Base-by-base conservation (phyloP, 2,113 vertebrate species). In the Sakesphorus luctuosus region DNA sequence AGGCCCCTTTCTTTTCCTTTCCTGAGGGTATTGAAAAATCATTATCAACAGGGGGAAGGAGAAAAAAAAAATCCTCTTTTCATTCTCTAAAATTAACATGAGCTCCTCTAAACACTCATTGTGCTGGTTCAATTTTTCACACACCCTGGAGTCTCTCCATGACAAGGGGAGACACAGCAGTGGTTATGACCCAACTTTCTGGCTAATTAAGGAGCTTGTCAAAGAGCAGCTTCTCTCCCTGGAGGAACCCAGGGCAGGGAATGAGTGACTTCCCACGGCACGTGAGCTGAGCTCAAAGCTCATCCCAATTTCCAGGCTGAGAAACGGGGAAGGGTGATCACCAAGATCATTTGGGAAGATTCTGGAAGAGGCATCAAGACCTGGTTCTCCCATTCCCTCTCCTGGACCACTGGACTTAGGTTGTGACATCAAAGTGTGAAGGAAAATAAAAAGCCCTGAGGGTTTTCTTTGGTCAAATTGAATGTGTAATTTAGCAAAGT, bases 131-230 rank as follows among this genome's bases (percentile, higher is more conserved):
- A 2, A 92, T 96, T 94, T 71, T 85, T 89, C 94, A 83, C 86
- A 84, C 74, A n/a, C 78, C 79, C 93, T 66, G 75, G 33, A 93
- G 91, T 79, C 89, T 50, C 59, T 46, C 75, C 55, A n/a, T 40
- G 74, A 85, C 93, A 85, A 85, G 93, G 58, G 83, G 56, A 92
- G 93, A 67, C 91, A 33, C 82, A 85, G 91, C 72, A 58, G 50
- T 65, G 82, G 82, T 82, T 90, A 82, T 59, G 85, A 81, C 93
- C 94, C 91, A 94, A 67, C 93, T 92, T 90, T 88, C 44, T 88
- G 83, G 55, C 81, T 95, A 87, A 80, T 87, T 89, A 89, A 81
- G 75, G 35, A 72, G 65, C 82, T 82, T 50, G 85, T 94, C 91
- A 93, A 81, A 87, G 77, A 89, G 78, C 35, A 6, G 82, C 40